Evolutionary conservation across 2,888 invertebrate genomes (phyloP).

Genomic region (Drosophila dives): DNA sequence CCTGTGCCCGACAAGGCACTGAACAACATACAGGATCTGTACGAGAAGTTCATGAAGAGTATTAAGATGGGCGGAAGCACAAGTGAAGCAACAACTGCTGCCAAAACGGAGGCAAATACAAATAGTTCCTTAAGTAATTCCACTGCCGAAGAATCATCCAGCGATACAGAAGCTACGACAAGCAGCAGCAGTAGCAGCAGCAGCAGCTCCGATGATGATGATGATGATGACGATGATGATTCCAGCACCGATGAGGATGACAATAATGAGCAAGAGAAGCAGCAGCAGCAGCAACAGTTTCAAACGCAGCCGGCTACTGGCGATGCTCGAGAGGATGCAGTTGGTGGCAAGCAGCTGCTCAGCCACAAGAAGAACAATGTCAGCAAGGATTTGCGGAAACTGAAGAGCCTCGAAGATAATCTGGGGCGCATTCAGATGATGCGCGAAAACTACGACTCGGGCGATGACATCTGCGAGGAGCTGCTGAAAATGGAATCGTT

Average conservation of each 20-base stretch:
- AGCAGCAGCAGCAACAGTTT: constrained; percentile 23
- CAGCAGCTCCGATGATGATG: constrained; percentile 47
- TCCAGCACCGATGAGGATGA: constrained; percentile 44
- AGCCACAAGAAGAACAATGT: constrained; percentile 71
- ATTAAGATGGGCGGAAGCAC: constrained; percentile 72
- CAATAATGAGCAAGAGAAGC: constrained; percentile 3
- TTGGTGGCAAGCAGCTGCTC: constrained; percentile 33
- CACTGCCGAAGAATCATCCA: constrained; percentile 67
- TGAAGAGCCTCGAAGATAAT: constrained; percentile 82
- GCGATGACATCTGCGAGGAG: constrained; percentile 83
- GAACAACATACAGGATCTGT: constrained; percentile 82
- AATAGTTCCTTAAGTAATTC: constrained; percentile 61
- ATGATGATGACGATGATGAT: constrained; percentile 29
- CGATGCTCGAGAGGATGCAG: constrained; percentile 30
- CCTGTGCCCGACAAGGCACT: constrained; percentile 35
- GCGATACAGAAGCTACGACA: constrained; percentile 44
- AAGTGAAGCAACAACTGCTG: constrained; percentile 18
- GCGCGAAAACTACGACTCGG: constrained; percentile 83
- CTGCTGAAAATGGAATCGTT: constrained; percentile 82
- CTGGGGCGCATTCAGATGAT: constrained; percentile 83
- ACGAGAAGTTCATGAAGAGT: constrained; percentile 84
- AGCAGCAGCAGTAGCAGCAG: constrained; percentile 57
- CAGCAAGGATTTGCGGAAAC: constrained; percentile 81
- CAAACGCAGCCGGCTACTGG: constrained; percentile 13
- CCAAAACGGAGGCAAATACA: constrained; percentile 20